A percentile compares a stretch with the other conserved stretches of the same genome.
Evolutionary conservation across 2,888 invertebrate genomes (phyloP).

Genomic region (Girardia tigrina): DNA sequence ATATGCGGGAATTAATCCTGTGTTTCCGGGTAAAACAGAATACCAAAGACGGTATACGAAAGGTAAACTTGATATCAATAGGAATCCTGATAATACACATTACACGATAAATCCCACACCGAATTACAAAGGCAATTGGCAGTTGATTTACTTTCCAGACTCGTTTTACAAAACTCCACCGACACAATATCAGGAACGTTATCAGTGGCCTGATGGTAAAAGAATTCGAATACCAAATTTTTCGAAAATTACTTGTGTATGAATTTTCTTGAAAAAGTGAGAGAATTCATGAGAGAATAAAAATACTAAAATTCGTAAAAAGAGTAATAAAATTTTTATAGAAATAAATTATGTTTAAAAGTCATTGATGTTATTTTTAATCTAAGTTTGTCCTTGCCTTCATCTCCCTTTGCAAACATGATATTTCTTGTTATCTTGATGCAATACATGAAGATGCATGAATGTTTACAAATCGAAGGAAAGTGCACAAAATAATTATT

Average conservation of each 20-base stretch:
- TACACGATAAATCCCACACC: constrained; percentile 48
- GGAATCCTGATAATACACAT: constrained; percentile 39
- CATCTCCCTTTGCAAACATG: too few species aligned
- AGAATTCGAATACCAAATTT: constrained; percentile 24
- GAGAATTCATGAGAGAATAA: too few species aligned
- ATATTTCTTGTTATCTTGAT: too few species aligned
- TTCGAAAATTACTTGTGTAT: background rate
- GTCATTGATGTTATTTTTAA: too few species aligned
- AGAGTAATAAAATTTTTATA: too few species aligned
- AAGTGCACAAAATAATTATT: too few species aligned
- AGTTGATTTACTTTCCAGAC: constrained; percentile 39
- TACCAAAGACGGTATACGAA: constrained; percentile 40
- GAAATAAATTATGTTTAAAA: too few species aligned
- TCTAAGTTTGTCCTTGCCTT: too few species aligned
- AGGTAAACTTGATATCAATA: background rate
- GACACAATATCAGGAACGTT: constrained; percentile 47
- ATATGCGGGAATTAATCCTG: constrained; percentile 48
- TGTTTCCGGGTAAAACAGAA: constrained; percentile 46
- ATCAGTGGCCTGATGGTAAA: constrained; percentile 46
- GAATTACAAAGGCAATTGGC: constrained; percentile 43
- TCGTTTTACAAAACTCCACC: constrained; percentile 34
- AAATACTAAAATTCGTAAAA: too few species aligned
- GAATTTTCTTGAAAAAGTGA: too few species aligned
- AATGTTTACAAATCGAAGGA: too few species aligned
- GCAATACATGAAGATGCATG: too few species aligned